Percentiles rank a stretch among this genome's conserved stretches.
Conservation (phyloP, 2,797 vertebrate genomes). For the Tragelaphus eurycerus region DNA sequence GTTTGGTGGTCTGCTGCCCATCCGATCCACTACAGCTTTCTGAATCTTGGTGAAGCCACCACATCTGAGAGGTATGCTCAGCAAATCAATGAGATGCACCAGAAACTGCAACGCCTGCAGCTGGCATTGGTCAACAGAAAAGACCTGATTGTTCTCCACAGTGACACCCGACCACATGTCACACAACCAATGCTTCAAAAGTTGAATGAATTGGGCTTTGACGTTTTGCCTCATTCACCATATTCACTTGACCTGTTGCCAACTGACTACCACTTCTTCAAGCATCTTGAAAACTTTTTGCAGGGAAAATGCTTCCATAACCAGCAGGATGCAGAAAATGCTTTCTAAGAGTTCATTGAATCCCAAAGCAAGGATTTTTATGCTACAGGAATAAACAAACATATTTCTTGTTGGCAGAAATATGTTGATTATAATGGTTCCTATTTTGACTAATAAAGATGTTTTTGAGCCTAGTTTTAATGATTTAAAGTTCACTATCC, state of each 20-base stretch:
- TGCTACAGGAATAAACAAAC: not conserved
- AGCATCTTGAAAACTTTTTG: not conserved
- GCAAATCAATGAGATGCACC: not conserved
- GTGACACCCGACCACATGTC: rapidly evolving
- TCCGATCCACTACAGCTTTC: not conserved
- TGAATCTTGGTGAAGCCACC: not conserved
- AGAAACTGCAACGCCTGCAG: not conserved
- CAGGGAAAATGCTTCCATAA: not conserved
- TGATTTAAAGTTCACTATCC: not conserved
- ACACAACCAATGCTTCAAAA: not conserved
- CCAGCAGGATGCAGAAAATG: not conserved
- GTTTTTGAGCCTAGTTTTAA: not conserved
- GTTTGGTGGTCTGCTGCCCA: not conserved
- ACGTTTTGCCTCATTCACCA: not conserved
- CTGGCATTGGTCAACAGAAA: not conserved
- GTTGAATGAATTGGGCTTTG: not conserved
- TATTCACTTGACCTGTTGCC: not conserved
- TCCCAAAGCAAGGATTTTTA: not conserved
- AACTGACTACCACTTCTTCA: not conserved
- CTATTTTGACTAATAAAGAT: not conserved
- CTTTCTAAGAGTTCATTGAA: not conserved
- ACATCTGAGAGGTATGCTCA: not conserved
- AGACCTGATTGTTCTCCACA: not conserved
- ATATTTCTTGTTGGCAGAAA: not conserved
- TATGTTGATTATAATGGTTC: not conserved